These are phyloP conservation scores for Cerastoderma edule DNA, from an alignment of 2,888 invertebrate genomes.

Conservation along the genomic window DNA sequence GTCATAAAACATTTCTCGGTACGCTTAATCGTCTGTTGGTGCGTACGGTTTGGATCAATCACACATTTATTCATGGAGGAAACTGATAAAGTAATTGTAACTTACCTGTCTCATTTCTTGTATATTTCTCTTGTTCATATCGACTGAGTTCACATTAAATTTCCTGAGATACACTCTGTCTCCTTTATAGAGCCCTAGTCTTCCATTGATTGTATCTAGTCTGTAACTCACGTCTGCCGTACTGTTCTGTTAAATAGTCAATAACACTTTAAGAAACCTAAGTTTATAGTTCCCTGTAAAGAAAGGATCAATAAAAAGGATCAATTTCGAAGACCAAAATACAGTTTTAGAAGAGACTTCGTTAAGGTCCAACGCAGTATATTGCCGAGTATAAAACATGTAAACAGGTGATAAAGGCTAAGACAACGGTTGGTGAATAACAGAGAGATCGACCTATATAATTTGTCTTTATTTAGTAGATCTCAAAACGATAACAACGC, in stretches of 20 bases:
- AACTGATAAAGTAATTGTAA: neutral
- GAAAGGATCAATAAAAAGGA: too few species aligned
- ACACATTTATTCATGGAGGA: neutral
- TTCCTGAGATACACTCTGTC: slow-evolving; percentile 92
- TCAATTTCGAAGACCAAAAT: too few species aligned
- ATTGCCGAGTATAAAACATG: too few species aligned
- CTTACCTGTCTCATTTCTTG: slow-evolving; percentile 66
- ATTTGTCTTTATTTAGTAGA: too few species aligned
- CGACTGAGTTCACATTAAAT: slow-evolving; percentile 64
- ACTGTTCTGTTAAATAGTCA: neutral
- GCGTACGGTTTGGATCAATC: neutral
- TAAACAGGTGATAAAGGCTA: too few species aligned
- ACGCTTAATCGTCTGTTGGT: neutral
- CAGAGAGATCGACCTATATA: too few species aligned
- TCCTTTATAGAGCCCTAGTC: slow-evolving; percentile 67
- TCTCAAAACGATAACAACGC: too few species aligned
- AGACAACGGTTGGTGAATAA: too few species aligned
- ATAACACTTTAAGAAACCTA: neutral
- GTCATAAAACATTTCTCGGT: too few species aligned
- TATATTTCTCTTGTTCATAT: slow-evolving; percentile 65
- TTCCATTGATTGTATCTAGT: slow-evolving; percentile 7
- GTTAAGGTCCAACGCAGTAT: too few species aligned
- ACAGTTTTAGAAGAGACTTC: too few species aligned
- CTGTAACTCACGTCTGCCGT: neutral
- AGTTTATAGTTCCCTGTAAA: too few species aligned